Evolutionary conservation across 2,888 invertebrate species (phyloP), one percentile per base, ranked within the genome.

Genomic region (Lapara coniferarum): DNA sequence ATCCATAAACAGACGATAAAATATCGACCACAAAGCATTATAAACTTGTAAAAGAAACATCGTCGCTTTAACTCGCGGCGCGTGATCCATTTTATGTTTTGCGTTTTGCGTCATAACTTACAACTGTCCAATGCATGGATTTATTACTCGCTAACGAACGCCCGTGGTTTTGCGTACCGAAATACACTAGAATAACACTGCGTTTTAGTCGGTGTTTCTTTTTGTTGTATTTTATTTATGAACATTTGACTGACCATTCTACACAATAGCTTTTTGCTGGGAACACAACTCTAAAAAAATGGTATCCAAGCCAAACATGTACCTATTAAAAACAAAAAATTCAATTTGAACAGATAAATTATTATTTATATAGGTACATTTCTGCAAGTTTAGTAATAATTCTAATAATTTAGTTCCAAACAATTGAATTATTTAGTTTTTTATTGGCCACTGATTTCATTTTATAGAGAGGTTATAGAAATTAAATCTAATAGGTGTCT

Each of bases 51-150:
- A 55, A 67, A 19, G 59, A 30, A 66, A 57, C 69, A 66, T 46
- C 71, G 70, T 37, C 51, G 59, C 70, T 70, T 74, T 75, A 72
- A 71, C 63, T 16, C 12, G 37, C 63, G 68, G 52, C 73, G 71
- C 74, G 72, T 59, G 56, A n/a, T 63, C 66, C 49, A 16, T 16
- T 30, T 66, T 55, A 57, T 69, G 52, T 58, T 56, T 46, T 59
- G 19, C 59, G 57, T 68, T 71, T 74, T 80, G 71, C 81, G 81
- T 78, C 81, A 78, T 71, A 71, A 16, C 68, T 55, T 0, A 69
- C 57, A 46, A 59, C 70, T 77, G 81, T 80, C 78, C 73, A 58
- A 13, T 37, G n/a, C 78, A 78, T 14, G 37, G 70, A 53, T 72
- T 78, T 76, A 71, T 68, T 67, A 49, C 58, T 53, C 12, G 59